Evolutionary conservation across 2,888 invertebrate genomes (phyloP), one percentile per base, ranked within the genome.

Genomic region (Hydraecia micacea): DNA sequence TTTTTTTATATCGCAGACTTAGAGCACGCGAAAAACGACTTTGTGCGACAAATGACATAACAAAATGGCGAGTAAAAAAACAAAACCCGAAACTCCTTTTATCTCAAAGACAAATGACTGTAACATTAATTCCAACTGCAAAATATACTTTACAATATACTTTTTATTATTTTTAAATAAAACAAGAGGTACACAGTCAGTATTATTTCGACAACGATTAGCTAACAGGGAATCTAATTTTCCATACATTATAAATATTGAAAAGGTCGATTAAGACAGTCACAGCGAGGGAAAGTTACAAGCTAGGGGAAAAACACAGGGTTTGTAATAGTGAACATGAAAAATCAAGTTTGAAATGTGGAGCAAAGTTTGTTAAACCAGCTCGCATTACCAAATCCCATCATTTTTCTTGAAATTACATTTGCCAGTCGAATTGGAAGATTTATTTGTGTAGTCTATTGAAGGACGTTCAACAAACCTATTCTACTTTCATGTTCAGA

Each of bases 141-240:
- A 91, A 91, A 90, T 89, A 90, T 88, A 83, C 80, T 89, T 88
- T 85, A 90, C 70, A 84, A 88, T 89, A 91, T 90, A 90, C 81
- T 91, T 91, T 89, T 90, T 90, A 91, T 91, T 90, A 91, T 91
- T 90, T 91, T 90, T 85, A 86, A 92, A 91, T 88, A 91, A 94
- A 95, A 93, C 93, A 93, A 92, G 91, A 91, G 90, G 90, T 92
- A 93, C 90, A 91, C 90, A 90, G 91, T 92, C 86, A 91, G 88
- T 90, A 92, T 90, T 92, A 93, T 89, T 92, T 93, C 77, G 94
- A 93, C 92, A 93, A 94, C 92, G 93, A 93, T 92, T 87, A 93
- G 91, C 92, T 94, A 94, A 95, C 93, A 93, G 91, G 91, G 91
- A 92, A 91, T 92, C 92, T 93, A 93, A 91, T 89, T 92, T 91